phyloP scores from a whole-genome alignment of 2,797 vertebrate species.

The Simalia tracyae region DNA sequence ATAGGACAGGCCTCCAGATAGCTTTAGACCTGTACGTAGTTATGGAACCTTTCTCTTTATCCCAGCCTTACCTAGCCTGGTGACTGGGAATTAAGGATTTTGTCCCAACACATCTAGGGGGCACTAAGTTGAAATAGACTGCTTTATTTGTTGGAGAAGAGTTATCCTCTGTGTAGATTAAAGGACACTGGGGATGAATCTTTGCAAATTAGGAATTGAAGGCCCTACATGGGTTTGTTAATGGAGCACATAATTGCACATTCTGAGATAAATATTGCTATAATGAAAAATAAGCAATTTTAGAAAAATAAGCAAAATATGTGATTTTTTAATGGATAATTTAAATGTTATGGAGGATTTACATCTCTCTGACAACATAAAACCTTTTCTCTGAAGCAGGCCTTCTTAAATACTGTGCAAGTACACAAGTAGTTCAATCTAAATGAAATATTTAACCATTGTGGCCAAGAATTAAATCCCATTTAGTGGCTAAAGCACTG shows the following conservation, averaged over 20 bases:
- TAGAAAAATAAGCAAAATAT: not conserved
- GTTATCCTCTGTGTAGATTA: not conserved
- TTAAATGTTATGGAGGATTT: not conserved
- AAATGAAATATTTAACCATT: not conserved
- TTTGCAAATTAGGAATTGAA: not conserved
- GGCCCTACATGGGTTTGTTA: not conserved
- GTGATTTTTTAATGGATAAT: not conserved
- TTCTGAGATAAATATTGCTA: not conserved
- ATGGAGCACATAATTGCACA: not conserved
- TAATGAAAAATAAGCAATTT: not conserved
- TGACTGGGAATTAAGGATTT: not conserved
- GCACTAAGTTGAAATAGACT: not conserved
- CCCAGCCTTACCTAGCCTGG: not conserved
- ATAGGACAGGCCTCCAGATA: not conserved
- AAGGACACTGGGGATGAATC: not conserved
- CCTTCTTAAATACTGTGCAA: not conserved
- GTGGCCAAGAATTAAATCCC: not conserved
- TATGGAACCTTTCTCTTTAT: not conserved
- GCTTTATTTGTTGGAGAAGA: not conserved
- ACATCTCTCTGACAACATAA: not conserved
- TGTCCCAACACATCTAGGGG: not conserved
- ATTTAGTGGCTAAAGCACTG: not conserved
- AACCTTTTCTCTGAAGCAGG: not conserved
- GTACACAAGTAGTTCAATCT: not conserved
- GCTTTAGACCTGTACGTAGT: not conserved